Base-by-base conservation (phyloP, 2,797 vertebrate genomes). In the Heterohyrax brucei region DNA sequence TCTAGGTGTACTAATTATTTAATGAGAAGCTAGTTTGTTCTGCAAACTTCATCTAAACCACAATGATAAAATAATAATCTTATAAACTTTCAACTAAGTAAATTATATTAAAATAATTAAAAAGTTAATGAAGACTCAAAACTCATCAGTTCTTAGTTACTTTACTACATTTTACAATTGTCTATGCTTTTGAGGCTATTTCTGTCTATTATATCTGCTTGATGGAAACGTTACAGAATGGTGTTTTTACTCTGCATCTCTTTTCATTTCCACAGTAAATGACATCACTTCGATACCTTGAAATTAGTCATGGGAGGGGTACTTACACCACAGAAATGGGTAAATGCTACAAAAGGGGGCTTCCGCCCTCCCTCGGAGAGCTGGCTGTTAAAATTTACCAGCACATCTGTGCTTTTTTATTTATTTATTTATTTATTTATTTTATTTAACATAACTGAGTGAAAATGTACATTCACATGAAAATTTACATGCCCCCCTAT, bases 31-130 rank as follows among this genome's bases (percentile, higher is more conserved):
- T 53, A 53, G 50, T 53, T 53, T 53, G 50, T 53, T 53, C 50
- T 53, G 50, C 13, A 53, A 53, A 53, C 50, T 13, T 53, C 39
- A 39, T 39, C 39, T 39, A 39, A 39, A 39, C 2, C 39, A 39
- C 39, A 39, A 39, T 39, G 39, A 39, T 39, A 39, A 39, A 39
- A 39, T 39, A 39, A 39, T 39, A 39, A 39, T 53, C 50, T 8
- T 53, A 53, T 53, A 53, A 53, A 53, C 50, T 53, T 53, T 8
- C 50, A 53, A 53, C 13, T 59, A 56, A 82, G 61, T 68, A 75
- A 28, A 46, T 66, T 90, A 70, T 70, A 73, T 73, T 90, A 94
- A 91, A 92, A 81, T 86, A 62, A 73, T 73, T 90, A 94, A 77
- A 91, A 84, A 18, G 13, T 76, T 76, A 93, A 82, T 88, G 88